phyloP scores from a whole-genome alignment of 37 sponge, comb jelly and placozoan species.

The Cliona cf. orientalis region DNA sequence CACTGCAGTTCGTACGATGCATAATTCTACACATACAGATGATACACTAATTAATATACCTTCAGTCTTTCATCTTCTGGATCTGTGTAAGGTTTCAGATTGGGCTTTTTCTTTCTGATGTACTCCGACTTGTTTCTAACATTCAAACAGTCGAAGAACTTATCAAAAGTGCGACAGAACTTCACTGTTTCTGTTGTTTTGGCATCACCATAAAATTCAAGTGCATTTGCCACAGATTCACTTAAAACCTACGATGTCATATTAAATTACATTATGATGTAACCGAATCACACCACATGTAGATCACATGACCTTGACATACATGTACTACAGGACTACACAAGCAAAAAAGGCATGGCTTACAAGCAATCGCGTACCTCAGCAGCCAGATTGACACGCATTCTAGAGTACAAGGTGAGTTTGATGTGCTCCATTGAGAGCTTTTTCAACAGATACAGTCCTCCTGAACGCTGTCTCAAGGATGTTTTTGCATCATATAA shows the following conservation, averaged over 20 bases:
- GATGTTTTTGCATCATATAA: conserved; percentile 3
- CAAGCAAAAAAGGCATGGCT: too few relatives aligned
- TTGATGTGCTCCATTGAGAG: conserved; percentile 12
- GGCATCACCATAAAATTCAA: conserved; percentile 16
- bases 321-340: too few relatives aligned
- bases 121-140: conserved; percentile 25
- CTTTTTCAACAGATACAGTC: conserved; percentile 21
- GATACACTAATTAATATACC: too few relatives aligned
- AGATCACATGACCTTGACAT: too few relatives aligned
- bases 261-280: too few relatives aligned
- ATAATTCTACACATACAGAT: too few relatives aligned
- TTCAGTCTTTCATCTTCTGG: conserved; percentile 36
- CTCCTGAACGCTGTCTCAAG: conserved; percentile 13
- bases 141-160: conserved; percentile 64
- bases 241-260: conserved; percentile 52
- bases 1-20: too few relatives aligned
- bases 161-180: conserved; percentile 15
- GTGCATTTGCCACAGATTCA: conserved; percentile 34
- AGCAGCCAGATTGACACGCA: conserved; percentile 46
- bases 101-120: conserved; percentile 2
- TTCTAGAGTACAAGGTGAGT: conserved; percentile 40
- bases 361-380: conserved; percentile 14
- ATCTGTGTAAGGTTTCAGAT: conserved; percentile 52
- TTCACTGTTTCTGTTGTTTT: conserved; percentile 19
- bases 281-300: too few relatives aligned